phyloP scores from a whole-genome alignment of 2,797 vertebrate genomes.

The Pitangus sulphuratus region DNA sequence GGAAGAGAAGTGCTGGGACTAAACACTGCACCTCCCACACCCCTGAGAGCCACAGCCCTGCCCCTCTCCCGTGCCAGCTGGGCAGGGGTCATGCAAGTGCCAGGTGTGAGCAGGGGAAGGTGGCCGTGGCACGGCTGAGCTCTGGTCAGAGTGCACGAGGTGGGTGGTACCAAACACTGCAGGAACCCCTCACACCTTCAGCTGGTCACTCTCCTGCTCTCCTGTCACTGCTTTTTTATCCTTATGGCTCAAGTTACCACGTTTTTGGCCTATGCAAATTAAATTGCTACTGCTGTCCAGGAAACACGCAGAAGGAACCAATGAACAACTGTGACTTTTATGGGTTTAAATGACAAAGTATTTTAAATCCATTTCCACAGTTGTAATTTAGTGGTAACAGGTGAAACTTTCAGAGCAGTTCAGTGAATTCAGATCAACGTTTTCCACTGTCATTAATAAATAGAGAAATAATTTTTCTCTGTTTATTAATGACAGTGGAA shows the following conservation, averaged over 20 bases:
- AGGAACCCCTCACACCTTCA: accelerated
- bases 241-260: neutral
- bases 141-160: neutral
- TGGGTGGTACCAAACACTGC: neutral
- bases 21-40: neutral
- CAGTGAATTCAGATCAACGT: neutral
- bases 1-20: neutral
- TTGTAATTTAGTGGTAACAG: neutral
- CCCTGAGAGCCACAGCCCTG: neutral
- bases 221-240: neutral
- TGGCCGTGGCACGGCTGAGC: neutral
- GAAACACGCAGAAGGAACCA: neutral
- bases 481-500: too few species aligned
- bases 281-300: neutral
- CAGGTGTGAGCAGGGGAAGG: neutral
- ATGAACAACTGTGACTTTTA: neutral
- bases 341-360: neutral
- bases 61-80: neutral
- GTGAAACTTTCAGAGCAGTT: neutral
- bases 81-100: neutral
- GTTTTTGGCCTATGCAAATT: neutral
- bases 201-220: neutral
- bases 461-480: neutral
- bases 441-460: neutral
- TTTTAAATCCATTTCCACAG: neutral